These are phyloP conservation scores for Sciaenops ocellatus DNA, from an alignment of 2,797 vertebrate species.

Conservation along the genomic window DNA sequence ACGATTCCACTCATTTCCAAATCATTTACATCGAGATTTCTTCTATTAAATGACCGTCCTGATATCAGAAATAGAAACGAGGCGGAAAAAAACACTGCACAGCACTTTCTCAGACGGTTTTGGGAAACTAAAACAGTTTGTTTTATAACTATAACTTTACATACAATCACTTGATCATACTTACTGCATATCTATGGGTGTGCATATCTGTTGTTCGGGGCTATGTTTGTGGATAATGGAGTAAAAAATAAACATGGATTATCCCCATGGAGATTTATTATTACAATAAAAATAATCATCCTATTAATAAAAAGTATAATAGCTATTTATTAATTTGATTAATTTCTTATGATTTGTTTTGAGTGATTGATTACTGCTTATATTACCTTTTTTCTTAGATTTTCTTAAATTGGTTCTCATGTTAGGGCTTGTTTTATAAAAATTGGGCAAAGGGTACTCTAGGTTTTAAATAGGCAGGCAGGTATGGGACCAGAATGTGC, in stretches of 20 bases:
- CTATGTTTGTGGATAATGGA: too few species aligned
- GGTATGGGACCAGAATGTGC: background rate
- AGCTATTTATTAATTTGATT: background rate
- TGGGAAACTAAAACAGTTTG: background rate
- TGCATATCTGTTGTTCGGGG: too few species aligned
- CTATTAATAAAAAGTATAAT: background rate
- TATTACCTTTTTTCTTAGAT: background rate
- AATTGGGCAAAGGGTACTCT: background rate
- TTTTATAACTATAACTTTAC: background rate
- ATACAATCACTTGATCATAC: too few species aligned
- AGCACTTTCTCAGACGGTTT: too few species aligned
- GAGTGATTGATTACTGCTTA: background rate
- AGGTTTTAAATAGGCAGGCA: background rate
- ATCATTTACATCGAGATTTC: background rate
- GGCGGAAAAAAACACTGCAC: background rate
- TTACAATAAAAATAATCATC: background rate
- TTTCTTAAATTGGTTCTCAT: background rate
- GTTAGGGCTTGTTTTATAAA: background rate
- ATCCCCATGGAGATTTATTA: background rate
- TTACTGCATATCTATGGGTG: too few species aligned
- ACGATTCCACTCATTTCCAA: constrained; percentile 11
- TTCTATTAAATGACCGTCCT: background rate
- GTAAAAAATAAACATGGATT: too few species aligned
- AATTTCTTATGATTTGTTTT: background rate
- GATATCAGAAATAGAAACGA: background rate